phyloP scores from a whole-genome alignment of 2,888 invertebrate species.

The Agrotis puta region DNA sequence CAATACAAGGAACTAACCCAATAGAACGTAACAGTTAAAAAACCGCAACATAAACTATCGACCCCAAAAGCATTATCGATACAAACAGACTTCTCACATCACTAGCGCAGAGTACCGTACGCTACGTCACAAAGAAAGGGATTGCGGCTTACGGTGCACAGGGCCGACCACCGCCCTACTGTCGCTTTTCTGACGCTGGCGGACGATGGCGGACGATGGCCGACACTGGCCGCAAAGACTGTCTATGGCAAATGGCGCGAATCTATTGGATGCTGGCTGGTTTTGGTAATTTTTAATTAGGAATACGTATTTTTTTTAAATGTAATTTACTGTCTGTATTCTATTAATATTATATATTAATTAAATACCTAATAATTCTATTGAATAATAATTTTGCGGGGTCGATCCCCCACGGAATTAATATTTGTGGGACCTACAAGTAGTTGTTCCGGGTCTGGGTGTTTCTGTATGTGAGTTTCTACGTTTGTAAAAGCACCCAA shows the following conservation, averaged over 20 bases:
- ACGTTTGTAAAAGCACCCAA: too few species aligned
- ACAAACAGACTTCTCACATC: constrained; percentile 67
- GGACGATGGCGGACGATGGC: constrained; percentile 42
- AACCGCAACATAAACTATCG: constrained; percentile 33
- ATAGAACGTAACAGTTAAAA: neutral
- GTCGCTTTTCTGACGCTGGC: constrained; percentile 82
- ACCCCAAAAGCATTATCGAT: constrained; percentile 62
- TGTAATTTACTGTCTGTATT: neutral
- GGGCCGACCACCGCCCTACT: constrained; percentile 83
- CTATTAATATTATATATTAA: too few species aligned
- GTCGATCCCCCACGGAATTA: too few species aligned
- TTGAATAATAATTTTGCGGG: too few species aligned
- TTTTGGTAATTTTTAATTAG: constrained; percentile 8
- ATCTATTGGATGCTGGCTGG: constrained; percentile 12
- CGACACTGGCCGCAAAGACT: constrained; percentile 56
- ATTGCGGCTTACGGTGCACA: constrained; percentile 82
- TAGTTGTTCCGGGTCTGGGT: too few species aligned
- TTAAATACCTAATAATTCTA: too few species aligned
- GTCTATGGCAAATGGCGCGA: constrained; percentile 41
- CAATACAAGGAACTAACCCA: constrained; percentile 5
- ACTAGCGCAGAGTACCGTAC: constrained; percentile 85
- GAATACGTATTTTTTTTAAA: neutral
- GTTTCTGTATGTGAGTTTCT: too few species aligned
- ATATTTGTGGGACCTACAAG: too few species aligned
- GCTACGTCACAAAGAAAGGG: constrained; percentile 90